Base-by-base conservation (phyloP, 2,888 invertebrate species). In the Habrosyne pyritoides region DNA sequence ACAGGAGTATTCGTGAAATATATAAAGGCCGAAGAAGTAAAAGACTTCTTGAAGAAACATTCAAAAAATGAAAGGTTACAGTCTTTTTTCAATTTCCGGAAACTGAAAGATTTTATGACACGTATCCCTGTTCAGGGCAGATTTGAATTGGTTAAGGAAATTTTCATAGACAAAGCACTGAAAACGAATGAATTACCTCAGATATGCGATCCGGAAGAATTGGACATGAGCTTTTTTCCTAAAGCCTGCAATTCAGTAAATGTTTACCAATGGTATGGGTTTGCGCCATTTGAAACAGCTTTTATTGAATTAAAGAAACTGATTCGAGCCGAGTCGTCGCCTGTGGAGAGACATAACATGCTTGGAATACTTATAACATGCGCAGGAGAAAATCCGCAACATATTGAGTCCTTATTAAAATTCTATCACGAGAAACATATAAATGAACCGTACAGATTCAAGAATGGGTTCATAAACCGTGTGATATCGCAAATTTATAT, bases 201-300 rank as follows among this genome's bases (percentile, higher is more conserved):
- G 36, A n/a, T 36, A 36, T 6, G 10, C 28, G 30, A 50, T n/a
- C 4, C 3, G 4, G 24, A 8, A 12, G 12, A 12, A 12, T 6
- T 48, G 47, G 12, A 1, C 10, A 10, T 24, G 22, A 22, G n/a
- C 48, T 48, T n/a, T 24, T 14, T 18, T 42, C 5, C 14, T n/a
- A n/a, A 24, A 2, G n/a, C 48, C 14, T 12, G 10, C 7, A 50
- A 18, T 18, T 4, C 14, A 3, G 58, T 54, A 33, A 60, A 66
- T 28, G 57, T 63, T 53, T 76, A 84, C 55, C 48, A 69, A 10
- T 89, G 87, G 86, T 89, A 87, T 59, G 67, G 66, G 36, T 84
- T 79, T 63, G 83, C 86, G 2, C 73, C 79, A 33, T 89, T 89
- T 63, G 67, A 76, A 53, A 64, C 61, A 2, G 87, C 89, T 10